Evolutionary conservation across 2,888 invertebrate genomes (phyloP).

Genomic region (Chrysina gloriosa): DNA sequence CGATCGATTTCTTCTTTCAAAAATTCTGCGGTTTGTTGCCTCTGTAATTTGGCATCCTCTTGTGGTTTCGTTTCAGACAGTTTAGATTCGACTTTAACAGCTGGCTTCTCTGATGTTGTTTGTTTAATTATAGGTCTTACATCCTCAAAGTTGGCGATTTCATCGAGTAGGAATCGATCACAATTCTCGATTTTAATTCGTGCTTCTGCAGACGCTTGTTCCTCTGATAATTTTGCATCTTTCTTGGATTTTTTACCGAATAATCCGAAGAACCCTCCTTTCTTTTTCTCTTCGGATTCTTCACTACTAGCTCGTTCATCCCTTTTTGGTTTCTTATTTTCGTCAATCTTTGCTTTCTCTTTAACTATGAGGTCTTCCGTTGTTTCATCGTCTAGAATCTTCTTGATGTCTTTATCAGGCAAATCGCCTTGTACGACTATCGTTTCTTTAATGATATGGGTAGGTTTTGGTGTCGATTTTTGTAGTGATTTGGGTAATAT

Average conservation of each 20-base stretch:
- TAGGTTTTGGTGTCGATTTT: background rate
- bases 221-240: conserved; percentile 43
- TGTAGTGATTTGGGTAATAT: conserved; percentile 8
- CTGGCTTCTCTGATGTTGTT: background rate
- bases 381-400: conserved; percentile 12
- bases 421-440: conserved; percentile 16
- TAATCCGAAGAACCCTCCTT: conserved; percentile 40
- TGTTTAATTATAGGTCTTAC: conserved; percentile 27
- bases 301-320: conserved; percentile 40
- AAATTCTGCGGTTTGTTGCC: conserved; percentile 14
- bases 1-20: conserved; percentile 29
- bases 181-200: conserved; percentile 30
- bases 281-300: conserved; percentile 47
- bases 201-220: conserved; percentile 19
- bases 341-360: background rate
- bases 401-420: background rate
- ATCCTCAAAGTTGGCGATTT: conserved; percentile 47
- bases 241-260: conserved; percentile 47
- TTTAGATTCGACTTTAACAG: conserved; percentile 7
- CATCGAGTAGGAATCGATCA: conserved; percentile 46
- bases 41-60: conserved; percentile 1
- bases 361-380: conserved; percentile 2
- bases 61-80: background rate
- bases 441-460: conserved; percentile 16
- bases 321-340: conserved; percentile 12